Evolutionary conservation across 2,797 vertebrate genomes (phyloP), one percentile per base, ranked within the genome.

Genomic region (Linurgus olivaceus): DNA sequence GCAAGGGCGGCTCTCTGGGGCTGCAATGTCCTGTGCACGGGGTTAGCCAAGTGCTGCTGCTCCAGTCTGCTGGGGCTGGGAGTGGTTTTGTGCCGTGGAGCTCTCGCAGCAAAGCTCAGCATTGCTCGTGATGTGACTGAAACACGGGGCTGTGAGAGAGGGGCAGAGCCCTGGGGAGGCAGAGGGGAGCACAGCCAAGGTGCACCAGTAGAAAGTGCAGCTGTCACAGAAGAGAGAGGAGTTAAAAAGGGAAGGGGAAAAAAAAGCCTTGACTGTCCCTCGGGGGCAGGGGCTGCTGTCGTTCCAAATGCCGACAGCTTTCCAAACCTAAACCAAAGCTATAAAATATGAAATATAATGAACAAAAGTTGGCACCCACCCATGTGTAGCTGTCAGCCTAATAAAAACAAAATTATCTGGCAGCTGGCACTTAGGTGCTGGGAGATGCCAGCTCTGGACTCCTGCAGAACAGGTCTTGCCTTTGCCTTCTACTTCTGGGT

Each of bases 361-460:
- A 96, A 97, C 71, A 91, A 96, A 98, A 97, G 51, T 97, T 98
- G 97, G 97, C 90, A 96, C 90, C 83, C 71, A 82, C 94, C 97
- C 95, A 97, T 86, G 87, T 95, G 95, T 97, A 97, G 96, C 96
- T 96, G 97, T 96, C 96, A 97, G 77, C 96, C 96, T 96, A 97
- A 96, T 97, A 97, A 97, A 98, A 98, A 97, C 95, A 97, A 97
- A 96, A 95, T 94, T 97, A 97, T 97, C 94, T 98, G 96, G 97
- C 96, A 98, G 96, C 97, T 98, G 97, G 96, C 93, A 97, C 91
- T 94, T 96, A 97, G 96, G 95, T 96, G 84, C 91, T 80, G 73
- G 48, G 85, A 96, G 94, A 94, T 94, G 96, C 90, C 94, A 94
- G 81, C 58, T 52, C 26, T 90, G 88, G 93, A 86, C 94, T 97